phyloP scores from a whole-genome alignment of 2,888 invertebrate species.

The Eupithecia abbreviata region DNA sequence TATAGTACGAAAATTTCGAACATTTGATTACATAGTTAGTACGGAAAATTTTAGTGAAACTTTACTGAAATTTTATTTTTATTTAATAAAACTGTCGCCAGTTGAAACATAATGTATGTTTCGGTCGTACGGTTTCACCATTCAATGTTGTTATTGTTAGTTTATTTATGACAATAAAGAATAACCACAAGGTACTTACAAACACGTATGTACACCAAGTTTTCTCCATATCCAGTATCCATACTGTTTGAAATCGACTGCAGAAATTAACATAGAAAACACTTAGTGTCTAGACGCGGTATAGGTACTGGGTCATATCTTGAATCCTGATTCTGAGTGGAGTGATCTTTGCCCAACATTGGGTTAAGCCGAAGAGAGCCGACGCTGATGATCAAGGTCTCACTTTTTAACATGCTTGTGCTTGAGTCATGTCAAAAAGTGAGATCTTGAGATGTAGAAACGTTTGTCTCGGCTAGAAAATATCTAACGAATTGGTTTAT shows the following conservation, averaged over 20 bases:
- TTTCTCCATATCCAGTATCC: neutral
- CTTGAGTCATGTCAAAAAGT: too few species aligned
- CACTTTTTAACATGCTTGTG: neutral
- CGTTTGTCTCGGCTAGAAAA: neutral
- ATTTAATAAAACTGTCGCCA: constrained; percentile 24
- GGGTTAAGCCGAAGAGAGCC: neutral
- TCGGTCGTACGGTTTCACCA: neutral
- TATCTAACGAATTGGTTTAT: neutral
- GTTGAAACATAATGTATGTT: constrained; percentile 27
- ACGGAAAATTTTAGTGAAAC: too few species aligned
- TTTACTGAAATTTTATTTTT: too few species aligned
- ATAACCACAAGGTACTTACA: neutral
- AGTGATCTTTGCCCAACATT: neutral
- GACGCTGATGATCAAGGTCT: neutral
- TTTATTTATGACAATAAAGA: neutral
- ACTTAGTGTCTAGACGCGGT: neutral
- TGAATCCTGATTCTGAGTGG: neutral
- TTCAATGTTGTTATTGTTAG: neutral
- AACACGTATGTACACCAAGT: neutral
- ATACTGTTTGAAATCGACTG: constrained; percentile 2
- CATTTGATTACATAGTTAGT: too few species aligned
- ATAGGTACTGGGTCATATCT: neutral
- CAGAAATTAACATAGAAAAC: neutral
- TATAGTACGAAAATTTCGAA: too few species aligned
- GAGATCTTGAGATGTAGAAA: neutral